Evolutionary conservation across 2,888 invertebrate genomes (phyloP).

Genomic region (Heliconius hortense): DNA sequence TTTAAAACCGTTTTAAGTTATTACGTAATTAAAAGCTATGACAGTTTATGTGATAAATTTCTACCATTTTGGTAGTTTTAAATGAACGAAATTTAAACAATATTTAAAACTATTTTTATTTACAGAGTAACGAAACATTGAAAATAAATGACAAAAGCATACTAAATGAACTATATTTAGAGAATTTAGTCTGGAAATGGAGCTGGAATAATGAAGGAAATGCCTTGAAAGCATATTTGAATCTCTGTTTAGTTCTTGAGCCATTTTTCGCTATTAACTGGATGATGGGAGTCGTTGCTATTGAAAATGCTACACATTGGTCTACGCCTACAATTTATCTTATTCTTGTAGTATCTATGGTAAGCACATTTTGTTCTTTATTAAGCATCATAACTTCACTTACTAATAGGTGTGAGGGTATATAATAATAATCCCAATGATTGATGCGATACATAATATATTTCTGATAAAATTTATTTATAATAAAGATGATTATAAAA

Average conservation of each 20-base stretch:
- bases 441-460: too few species aligned
- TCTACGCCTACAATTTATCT: slow-evolving; percentile 83
- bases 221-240: slow-evolving; percentile 82
- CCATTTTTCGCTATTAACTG: slow-evolving; percentile 87
- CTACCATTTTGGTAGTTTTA: slow-evolving; percentile 34
- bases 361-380: slow-evolving; percentile 52
- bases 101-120: slow-evolving; percentile 7
- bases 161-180: slow-evolving; percentile 70
- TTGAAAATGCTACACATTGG: slow-evolving; percentile 85
- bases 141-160: slow-evolving; percentile 63
- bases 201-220: slow-evolving; percentile 77
- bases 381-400: neutral
- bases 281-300: slow-evolving; percentile 88
- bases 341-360: slow-evolving; percentile 81
- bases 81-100: neutral
- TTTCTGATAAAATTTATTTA: too few species aligned
- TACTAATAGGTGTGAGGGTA: neutral
- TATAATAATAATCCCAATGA: too few species aligned
- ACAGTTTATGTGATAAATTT: slow-evolving; percentile 2
- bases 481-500: too few species aligned
- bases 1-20: neutral
- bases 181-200: slow-evolving; percentile 76
- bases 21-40: neutral
- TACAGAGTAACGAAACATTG: slow-evolving; percentile 37
- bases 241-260: slow-evolving; percentile 85